Conservation (phyloP, 2,888 invertebrate species). For the Parnassius apollo region DNA sequence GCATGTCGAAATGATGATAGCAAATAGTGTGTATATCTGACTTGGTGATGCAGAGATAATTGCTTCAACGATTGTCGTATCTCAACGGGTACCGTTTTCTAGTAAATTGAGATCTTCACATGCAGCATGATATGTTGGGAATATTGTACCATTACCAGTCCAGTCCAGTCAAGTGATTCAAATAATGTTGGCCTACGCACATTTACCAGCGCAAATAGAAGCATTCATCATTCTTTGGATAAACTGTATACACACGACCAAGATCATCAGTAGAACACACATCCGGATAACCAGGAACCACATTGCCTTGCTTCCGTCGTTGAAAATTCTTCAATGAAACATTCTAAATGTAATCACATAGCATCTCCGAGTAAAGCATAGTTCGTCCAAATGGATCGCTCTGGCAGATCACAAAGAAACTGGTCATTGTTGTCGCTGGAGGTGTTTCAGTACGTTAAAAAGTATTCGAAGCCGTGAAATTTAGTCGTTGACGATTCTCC, state of each 20-base stretch:
- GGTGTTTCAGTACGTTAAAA: slow-evolving; percentile 30
- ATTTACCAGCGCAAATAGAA: slow-evolving; percentile 30
- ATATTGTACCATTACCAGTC: slow-evolving; percentile 35
- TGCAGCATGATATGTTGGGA: slow-evolving; percentile 31
- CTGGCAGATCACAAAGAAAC: slow-evolving; percentile 25
- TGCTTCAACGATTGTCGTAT: slow-evolving; percentile 36
- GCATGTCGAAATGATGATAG: slow-evolving; percentile 8
- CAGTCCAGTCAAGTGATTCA: slow-evolving; percentile 25
- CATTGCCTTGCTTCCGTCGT: no score
- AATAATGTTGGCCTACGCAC: slow-evolving; percentile 36
- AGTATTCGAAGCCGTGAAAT: slow-evolving; percentile 33
- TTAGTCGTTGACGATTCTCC: slow-evolving; percentile 31
- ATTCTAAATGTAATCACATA: slow-evolving; percentile 31
- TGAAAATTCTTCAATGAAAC: slow-evolving; percentile 26
- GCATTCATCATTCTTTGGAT: slow-evolving; percentile 24
- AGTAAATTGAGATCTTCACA: slow-evolving; percentile 17
- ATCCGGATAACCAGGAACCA: no score
- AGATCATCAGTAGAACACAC: no score
- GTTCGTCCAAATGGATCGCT: slow-evolving; percentile 27
- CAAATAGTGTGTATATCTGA: slow-evolving; percentile 42
- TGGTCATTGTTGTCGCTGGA: slow-evolving; percentile 35
- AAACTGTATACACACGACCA: no score
- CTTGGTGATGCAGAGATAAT: slow-evolving; percentile 35
- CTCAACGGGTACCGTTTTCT: slow-evolving; percentile 28
- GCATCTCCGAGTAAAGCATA: slow-evolving; percentile 2